Evolutionary conservation across 2,113 vertebrate genomes (phyloP), one percentile per base, ranked within the genome.

Genomic region (Tragulus kanchil): DNA sequence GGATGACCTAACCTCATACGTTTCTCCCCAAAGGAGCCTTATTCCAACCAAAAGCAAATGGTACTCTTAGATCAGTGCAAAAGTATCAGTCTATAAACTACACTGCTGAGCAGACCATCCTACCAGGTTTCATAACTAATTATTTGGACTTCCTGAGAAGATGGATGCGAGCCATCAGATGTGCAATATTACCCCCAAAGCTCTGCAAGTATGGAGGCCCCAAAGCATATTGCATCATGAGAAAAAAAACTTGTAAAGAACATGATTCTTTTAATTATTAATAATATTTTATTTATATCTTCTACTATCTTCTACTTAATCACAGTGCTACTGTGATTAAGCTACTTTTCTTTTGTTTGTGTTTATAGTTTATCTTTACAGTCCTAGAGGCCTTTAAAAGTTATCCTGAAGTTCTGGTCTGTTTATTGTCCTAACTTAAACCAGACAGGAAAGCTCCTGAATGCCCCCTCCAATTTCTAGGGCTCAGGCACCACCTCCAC

Each of bases 1-100:
- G 94, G 56, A 90, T 97, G 52, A 89, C 62, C 84, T 93, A 94
- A 95, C 42, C 65, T 98, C 84, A 71, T 50, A 48, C 93, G 83
- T 97, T 98, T 98, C 94, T 97, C 91, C 86, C 26, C 84, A 86
- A 31, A 4, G 73, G 54, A 92, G 85, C 52, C 9, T 93, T 97
- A 97, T 95, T 98, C 94, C 91, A 95, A 89, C 45, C 36, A 77
- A 87, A 82, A 79, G 26, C 56, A 94, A 88, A 85, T 2, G 77
- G 45, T 64, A 61, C 17, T 96, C 59, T 94, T 61, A 82, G 48
- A 86, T 75, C 50, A 59, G 17, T 42, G 8, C 31, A 73, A 87
- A 81, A 67, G 6, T 92, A 56, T 59, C 52, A 88, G 67, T 50
- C 58, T 75, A 81, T 73, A 73, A 90, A 84, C 69, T 61, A 71